A percentile compares a stretch with the other conserved stretches of the same genome.
phyloP scores from a whole-genome alignment of 30 jellyfish, hydroid and myxozoan genomes.

The Sanderia malayensis region DNA sequence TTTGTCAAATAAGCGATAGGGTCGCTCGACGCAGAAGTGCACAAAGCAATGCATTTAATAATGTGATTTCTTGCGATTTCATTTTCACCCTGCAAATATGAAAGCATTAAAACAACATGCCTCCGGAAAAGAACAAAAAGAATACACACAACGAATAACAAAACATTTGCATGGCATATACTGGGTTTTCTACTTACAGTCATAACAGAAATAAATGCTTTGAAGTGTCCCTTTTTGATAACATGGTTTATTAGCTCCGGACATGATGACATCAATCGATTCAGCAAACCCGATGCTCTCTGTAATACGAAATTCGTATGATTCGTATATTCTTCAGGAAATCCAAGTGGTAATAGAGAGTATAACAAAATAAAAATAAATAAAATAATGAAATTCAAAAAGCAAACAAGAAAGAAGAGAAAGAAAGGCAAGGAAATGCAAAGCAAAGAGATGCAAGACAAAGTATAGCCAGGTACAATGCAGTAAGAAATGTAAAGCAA shows the following conservation, averaged over 20 bases:
- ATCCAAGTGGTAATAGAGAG: too few relatives aligned
- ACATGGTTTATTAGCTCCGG: constrained; percentile 16
- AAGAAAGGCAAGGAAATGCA: too few relatives aligned
- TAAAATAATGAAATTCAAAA: too few relatives aligned
- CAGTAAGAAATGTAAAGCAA: too few relatives aligned
- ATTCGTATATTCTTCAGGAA: too few relatives aligned
- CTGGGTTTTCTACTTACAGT: constrained; percentile 24
- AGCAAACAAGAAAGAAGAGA: too few relatives aligned
- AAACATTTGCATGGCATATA: not conserved
- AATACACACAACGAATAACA: not conserved
- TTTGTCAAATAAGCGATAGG: constrained; percentile 8
- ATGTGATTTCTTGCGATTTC: constrained; percentile 40
- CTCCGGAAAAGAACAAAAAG: not conserved
- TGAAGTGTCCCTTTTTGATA: not conserved
- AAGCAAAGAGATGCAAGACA: too few relatives aligned
- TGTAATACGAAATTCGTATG: not conserved
- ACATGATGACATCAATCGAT: constrained; percentile 26
- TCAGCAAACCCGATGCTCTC: constrained; percentile 56
- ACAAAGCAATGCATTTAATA: constrained; percentile 55
- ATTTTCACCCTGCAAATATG: constrained; percentile 37
- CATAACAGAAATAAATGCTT: constrained; percentile 11
- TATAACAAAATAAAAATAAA: too few relatives aligned
- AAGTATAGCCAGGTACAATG: too few relatives aligned
- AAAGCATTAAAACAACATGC: not conserved
- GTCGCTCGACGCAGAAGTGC: constrained; percentile 19